Base-by-base conservation (phyloP, 2,113 vertebrate genomes). In the Bufo bufo region DNA sequence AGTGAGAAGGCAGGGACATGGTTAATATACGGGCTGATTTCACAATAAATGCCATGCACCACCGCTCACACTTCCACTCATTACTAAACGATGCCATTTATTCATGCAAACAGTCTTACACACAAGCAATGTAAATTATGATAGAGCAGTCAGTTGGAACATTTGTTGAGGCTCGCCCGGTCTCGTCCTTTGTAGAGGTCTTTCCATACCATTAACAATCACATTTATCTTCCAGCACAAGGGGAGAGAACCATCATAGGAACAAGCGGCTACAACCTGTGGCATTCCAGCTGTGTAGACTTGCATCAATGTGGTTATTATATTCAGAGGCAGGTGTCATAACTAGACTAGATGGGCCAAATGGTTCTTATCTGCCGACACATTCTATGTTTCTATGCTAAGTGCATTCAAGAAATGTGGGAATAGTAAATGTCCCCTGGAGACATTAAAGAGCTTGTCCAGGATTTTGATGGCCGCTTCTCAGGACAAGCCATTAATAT, bases 201-300 rank as follows among this genome's bases (percentile, higher is more conserved):
- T 88, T 88, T 88, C 58, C 72, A 88, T 83, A 72, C 59, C 71
- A 83, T 88, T 88, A 82, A 59, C 20, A 81, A 66, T 33, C 81
- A 75, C n/a, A 33, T 61, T 54, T 84, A 58, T 23, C 43, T 77
- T 83, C 50, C 33, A 65, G 12, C 58, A 77, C 13, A 71, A 54
- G 45, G 19, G 50, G 4, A 86, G 49, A 49, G n/a, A 72, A 10
- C 8, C 3, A 16, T 19, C 16, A 14, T 47, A 47, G 59, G 33
- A 69, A 54, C 49, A 66, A 52, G 19, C 14, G 20, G 63, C 4
- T 11, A 43, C 61, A 83, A 66, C 61, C 47, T 52, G 19, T 83
- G 49, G 81, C 43, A 13, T 50, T 65, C 4, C 54, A 33, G 54
- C 12, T 20, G 3, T 54, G 58, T 79, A 74, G 0, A 33, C 23